Evolutionary conservation across 2,113 vertebrate genomes (phyloP).

Genomic region (Syngnathus floridae): DNA sequence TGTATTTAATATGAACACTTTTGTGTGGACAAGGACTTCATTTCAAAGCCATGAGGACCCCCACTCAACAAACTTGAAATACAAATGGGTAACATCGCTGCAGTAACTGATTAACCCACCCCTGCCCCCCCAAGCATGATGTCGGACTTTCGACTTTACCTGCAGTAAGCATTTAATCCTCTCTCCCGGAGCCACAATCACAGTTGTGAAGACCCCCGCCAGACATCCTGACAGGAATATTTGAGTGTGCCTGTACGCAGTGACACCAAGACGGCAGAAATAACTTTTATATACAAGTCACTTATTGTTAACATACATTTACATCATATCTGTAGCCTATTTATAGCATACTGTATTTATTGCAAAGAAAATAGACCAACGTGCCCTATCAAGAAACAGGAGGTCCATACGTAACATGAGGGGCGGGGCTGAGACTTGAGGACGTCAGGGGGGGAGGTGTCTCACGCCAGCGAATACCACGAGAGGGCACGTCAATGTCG

Average conservation of each 20-base stretch:
- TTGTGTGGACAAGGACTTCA: not conserved
- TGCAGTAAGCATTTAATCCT: conserved; percentile 76
- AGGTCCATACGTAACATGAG: not conserved
- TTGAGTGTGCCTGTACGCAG: conserved; percentile 53
- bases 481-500: conserved; percentile 6
- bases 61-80: not conserved
- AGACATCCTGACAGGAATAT: conserved; percentile 69
- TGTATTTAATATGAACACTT: not conserved
- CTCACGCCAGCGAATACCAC: conserved; percentile 18
- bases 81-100: not conserved
- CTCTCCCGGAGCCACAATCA: conserved; percentile 70
- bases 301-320: no score
- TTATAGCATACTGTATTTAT: no score
- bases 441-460: not conserved
- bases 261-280: not conserved
- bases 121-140: not conserved
- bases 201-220: conserved; percentile 66
- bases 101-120: not conserved
- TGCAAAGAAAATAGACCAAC: no score
- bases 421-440: not conserved
- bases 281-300: not conserved
- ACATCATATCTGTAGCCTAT: no score
- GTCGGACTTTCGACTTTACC: conserved; percentile 33
- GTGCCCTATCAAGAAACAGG: not conserved
- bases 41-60: not conserved